Evolutionary conservation across 2,888 invertebrate genomes (phyloP), one percentile per base, ranked within the genome.

Genomic region (Geophilus truncorum): DNA sequence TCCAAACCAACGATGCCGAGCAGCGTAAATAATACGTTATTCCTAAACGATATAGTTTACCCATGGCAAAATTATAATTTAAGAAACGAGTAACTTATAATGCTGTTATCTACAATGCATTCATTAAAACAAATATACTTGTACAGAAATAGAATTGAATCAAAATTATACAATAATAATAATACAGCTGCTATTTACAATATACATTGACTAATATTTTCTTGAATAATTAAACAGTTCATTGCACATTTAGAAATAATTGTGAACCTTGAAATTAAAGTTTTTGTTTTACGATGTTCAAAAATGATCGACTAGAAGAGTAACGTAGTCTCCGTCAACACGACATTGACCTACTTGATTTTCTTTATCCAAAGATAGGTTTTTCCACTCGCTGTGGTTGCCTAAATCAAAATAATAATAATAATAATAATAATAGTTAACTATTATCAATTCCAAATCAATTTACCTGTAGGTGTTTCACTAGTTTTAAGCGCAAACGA

Each of bases 221-320:
- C 4, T 23, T 25, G 9, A 0, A n/a, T n/a, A n/a, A n/a, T 62
- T 62, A 57, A 21, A 12, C 21, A 28, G 62, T 5, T 62, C 23
- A 62, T 62, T 62, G 62, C 62, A 62, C 62, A 62, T 25, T 62
- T 9, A 62, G 28, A 25, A 62, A 62, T 62, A 25, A 25, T 28
- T 62, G 62, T 62, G 28, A 62, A 62, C 62, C 62, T 62, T 62
- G 25, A 28, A 25, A 25, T 12, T 62, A 25, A 28, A 62, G 9
- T 12, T 62, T 15, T 62, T 25, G 25, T 25, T n/a, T n/a, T 23
- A 25, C 9, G 3, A 23, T 2, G 32, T 9, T 83, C 89, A 95
- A 88, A 96, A 96, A 88, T 96, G 96, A 88, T 96, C 95, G 83
- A 96, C 94, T 88, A 94, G 92, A 81, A 96, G 95, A 80, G 95